Percentiles rank a stretch among this genome's conserved stretches.
phyloP scores from a whole-genome alignment of 2,113 vertebrate genomes.

The human region DNA sequence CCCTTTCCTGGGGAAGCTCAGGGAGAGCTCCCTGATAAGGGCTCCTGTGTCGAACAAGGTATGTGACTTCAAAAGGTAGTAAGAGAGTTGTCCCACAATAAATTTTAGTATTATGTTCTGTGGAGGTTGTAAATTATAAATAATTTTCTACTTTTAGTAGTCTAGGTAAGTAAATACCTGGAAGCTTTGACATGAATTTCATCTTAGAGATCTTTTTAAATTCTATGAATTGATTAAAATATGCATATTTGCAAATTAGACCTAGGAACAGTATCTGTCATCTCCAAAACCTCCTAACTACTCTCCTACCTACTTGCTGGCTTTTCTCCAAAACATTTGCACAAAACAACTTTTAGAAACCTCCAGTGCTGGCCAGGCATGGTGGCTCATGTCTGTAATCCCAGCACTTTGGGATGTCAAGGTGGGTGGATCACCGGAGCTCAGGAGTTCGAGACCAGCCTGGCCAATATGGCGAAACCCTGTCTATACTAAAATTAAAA shows the following conservation, averaged over 20 bases:
- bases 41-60: background rate
- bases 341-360: background rate
- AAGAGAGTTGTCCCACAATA: background rate
- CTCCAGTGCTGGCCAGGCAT: background rate
- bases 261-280: background rate
- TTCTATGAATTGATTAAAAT: background rate
- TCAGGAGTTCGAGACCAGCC: no score
- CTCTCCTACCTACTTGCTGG: background rate
- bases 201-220: background rate
- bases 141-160: background rate
- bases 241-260: background rate
- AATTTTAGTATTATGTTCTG: background rate
- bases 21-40: background rate
- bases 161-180: background rate
- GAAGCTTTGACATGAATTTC: conserved; percentile 12
- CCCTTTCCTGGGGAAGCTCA: background rate
- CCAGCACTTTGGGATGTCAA: no score
- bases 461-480: no score
- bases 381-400: no score
- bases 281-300: background rate
- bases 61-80: background rate
- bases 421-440: no score
- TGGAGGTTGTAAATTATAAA: background rate
- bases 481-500: no score
- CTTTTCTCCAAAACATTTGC: background rate